Percentiles rank a stretch among this genome's conserved stretches.
These are phyloP conservation scores for Crotophaga sulcirostris DNA, from an alignment of 2,113 vertebrate species.

Conservation along the genomic window DNA sequence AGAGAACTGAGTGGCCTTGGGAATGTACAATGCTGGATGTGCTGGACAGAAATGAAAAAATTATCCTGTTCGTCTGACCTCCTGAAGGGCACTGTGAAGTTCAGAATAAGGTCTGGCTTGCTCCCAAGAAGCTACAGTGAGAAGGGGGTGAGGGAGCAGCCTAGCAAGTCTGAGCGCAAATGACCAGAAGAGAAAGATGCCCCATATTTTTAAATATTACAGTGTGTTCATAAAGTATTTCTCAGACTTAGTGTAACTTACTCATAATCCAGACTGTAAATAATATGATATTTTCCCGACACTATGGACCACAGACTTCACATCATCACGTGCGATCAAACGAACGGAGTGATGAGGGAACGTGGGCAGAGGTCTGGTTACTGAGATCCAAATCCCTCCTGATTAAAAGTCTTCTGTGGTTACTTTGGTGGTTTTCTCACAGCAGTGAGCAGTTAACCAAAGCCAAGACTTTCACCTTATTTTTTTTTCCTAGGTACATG, in stretches of 20 bases:
- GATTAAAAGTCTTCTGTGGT: constrained; percentile 1
- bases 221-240: background rate
- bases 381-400: background rate
- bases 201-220: background rate
- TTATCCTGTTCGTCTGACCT: background rate
- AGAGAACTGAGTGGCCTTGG: background rate
- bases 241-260: background rate
- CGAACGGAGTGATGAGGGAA: background rate
- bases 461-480: background rate
- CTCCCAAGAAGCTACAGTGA: background rate
- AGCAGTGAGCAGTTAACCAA: background rate
- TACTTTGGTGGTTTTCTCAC: background rate
- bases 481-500: background rate
- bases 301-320: background rate
- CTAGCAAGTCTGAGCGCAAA: background rate
- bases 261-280: background rate
- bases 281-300: background rate
- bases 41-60: background rate
- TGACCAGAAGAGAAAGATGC: background rate
- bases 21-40: background rate
- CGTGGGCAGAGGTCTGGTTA: background rate
- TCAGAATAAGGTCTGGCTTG: background rate
- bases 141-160: background rate
- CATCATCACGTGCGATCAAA: background rate
- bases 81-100: fast-evolving